Conservation (phyloP, 1,140 invertebrate genomes). For the Saxidomus purpurata region DNA sequence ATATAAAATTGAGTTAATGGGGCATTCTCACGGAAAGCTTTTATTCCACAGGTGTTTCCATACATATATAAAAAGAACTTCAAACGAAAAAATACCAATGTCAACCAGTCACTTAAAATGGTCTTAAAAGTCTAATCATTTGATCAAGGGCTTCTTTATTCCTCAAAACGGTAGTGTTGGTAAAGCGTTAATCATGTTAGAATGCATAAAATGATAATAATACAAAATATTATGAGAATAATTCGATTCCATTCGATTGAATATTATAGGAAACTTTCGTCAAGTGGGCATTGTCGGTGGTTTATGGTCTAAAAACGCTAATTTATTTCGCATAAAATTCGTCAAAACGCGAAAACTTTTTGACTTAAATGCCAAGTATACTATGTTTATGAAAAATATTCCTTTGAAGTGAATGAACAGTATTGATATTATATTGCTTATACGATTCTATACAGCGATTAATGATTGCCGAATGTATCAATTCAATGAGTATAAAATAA, state of each 20-base stretch:
- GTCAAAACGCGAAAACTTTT: background rate
- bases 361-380: slow-evolving; percentile 8
- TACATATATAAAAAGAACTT: background rate
- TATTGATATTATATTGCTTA: background rate
- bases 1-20: background rate
- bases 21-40: background rate
- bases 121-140: slow-evolving; percentile 31
- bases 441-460: background rate
- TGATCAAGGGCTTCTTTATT: slow-evolving; percentile 6
- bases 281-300: background rate
- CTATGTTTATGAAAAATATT: background rate
- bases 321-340: background rate
- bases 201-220: slow-evolving; percentile 38
- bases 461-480: background rate
- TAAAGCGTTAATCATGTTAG: background rate
- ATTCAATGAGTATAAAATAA: background rate
- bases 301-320: background rate
- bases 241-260: background rate
- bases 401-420: slow-evolving; percentile 12
- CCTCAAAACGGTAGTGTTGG: background rate
- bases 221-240: slow-evolving; percentile 3
- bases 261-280: slow-evolving; percentile 9
- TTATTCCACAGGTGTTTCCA: background rate
- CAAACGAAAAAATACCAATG: slow-evolving; percentile 1
- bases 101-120: slow-evolving; percentile 8